Evolutionary conservation across 2,888 invertebrate genomes (phyloP), one percentile per base, ranked within the genome.

Genomic region (Agrotis segetum): DNA sequence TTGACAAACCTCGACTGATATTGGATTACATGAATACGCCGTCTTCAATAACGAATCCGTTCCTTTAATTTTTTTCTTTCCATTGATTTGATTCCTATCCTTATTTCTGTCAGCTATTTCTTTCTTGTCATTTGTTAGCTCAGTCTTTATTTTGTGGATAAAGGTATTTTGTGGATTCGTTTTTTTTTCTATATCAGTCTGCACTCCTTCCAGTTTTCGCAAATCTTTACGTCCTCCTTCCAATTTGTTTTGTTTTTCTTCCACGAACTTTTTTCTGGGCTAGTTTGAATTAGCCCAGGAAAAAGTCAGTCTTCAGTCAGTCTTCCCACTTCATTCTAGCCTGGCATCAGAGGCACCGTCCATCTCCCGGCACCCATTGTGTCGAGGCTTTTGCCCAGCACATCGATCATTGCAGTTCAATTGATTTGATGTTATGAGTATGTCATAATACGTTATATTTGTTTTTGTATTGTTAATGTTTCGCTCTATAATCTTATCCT

Each of bases 11-110:
- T 58, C 58, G 49, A 50, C 64, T 59, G 67, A 74, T 84, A 85
- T 84, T 83, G 75, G 81, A 81, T 85, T 83, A 82, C 74, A 68
- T 58, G 69, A 79, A 75, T 79, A 67, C 70, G 1, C 66, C 67
- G 67, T 65, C 58, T 76, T 67, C 64, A 63, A 74, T 77, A 67
- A 71, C 59, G 73, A 74, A 72, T 69, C 67, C 63, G 61, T 77
- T 70, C 47, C 65, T 72, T 74, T 69, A 66, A 29, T 77, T 83
- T 75, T 75, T 74, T 75, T 65, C 62, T 61, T 73, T 24, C 44
- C 65, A 63, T 71, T 71, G 65, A 67, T 75, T 79, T 69, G 61
- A 59, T 75, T 76, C 34, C 74, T 62, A 55, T 71, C 67, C 47
- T 59, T 71, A 69, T 74, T 74, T 60, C 49, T 58, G 16, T 61